Evolutionary conservation across 2,113 vertebrate species (phyloP), one percentile per base, ranked within the genome.

Genomic region (Tragelaphus scriptus): DNA sequence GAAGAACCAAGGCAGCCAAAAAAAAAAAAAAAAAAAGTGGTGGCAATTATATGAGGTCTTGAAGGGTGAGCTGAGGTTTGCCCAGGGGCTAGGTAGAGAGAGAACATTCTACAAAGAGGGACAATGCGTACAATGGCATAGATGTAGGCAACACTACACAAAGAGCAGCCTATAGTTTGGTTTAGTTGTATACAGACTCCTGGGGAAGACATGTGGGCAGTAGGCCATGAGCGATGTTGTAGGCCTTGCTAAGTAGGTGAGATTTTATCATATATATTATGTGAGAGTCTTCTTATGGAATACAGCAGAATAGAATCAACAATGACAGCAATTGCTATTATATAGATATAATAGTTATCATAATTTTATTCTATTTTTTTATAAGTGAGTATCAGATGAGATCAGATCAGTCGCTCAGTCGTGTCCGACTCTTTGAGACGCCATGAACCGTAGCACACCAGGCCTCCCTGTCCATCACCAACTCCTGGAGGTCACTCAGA

Each of bases 81-180:
- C 47, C 26, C 13, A 4, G 0, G 30, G n/a, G 6, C 30, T 30
- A 2, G 84, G n/a, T 4, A 19, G 79, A 36, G 51, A 44, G 44
- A 55, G 49, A 15, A 23, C 6, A 23, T 55, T 63, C 63, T 51
- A 84, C 47, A 82, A 58, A 23, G 65, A 88, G n/a, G 30, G 30
- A 21, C 47, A 23, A 7, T 0, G 12, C 17, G 17, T 1, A 30
- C 23, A 1, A 1, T 3, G 49, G 51, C 30, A 2, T 19, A 32
- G 30, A 7, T 0, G 1, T 2, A 55, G 53, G 65, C 15, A 17
- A 51, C 3, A 1, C 59, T 8, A 3, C 26, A 21, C 28, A 40
- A 7, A 15, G 49, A 49, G 68, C 44, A 14, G 36, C 17, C 19
- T 68, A 1, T 1, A 2, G 90, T 32, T 61, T 7, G 15, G 68